Conservation (phyloP, 2,113 vertebrate species). For the Megaleporinus macrocephalus region DNA sequence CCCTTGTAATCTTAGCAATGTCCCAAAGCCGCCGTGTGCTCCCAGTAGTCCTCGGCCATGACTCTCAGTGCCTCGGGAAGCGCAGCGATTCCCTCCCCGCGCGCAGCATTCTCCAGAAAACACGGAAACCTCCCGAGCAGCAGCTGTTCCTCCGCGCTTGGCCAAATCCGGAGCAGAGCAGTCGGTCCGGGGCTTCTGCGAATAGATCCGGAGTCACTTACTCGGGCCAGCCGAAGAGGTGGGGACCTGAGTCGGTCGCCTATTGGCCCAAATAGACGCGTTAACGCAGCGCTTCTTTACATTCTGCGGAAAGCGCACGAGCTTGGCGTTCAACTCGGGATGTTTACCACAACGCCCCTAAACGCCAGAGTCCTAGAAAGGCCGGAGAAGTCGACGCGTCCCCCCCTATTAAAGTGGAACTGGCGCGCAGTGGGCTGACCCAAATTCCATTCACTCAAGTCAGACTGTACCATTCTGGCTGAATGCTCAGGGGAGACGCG, state of each 20-base stretch:
- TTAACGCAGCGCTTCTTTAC: not conserved
- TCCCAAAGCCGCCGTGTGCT: constrained; percentile 57
- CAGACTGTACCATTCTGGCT: constrained; percentile 58
- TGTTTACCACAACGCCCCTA: not conserved
- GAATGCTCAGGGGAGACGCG: constrained; percentile 50
- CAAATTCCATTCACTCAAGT: constrained; percentile 53
- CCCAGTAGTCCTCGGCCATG: constrained; percentile 70
- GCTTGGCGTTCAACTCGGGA: not conserved
- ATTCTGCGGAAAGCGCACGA: not conserved
- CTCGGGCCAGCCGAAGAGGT: constrained; percentile 50
- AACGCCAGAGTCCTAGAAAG: not conserved
- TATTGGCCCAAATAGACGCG: not conserved
- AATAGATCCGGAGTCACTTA: constrained; percentile 66
- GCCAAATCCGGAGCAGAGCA: constrained; percentile 60
- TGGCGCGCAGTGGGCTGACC: constrained; percentile 54
- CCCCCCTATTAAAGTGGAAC: constrained; percentile 48
- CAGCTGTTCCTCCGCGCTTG: constrained; percentile 56
- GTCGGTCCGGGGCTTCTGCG: constrained; percentile 54
- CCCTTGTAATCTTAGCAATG: constrained; percentile 65
- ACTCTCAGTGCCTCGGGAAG: constrained; percentile 35
- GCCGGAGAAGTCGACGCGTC: not conserved
- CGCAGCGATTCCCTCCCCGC: constrained; percentile 28
- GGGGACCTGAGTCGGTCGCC: constrained; percentile 24
- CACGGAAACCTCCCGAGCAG: constrained; percentile 48
- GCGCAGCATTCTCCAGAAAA: constrained; percentile 57